Percentiles rank a stretch among this genome's conserved stretches.
phyloP scores from a whole-genome alignment of 2,113 vertebrate species.

The Sebastes schlegelii region DNA sequence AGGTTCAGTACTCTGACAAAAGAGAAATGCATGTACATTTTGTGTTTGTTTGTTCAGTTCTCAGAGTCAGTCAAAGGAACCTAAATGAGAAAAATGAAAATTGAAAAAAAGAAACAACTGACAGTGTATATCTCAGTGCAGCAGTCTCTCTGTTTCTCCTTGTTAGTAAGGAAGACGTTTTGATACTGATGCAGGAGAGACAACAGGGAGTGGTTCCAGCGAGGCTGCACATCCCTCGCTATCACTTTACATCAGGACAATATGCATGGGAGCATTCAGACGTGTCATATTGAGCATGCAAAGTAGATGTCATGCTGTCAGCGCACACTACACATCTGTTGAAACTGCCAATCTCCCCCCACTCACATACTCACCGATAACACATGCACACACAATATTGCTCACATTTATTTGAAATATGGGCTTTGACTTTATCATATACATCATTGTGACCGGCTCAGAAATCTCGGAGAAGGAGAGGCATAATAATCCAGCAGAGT shows the following conservation, averaged over 20 bases:
- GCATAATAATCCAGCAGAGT: constrained; percentile 16
- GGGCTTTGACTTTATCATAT: constrained; percentile 63
- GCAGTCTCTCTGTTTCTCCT: constrained; percentile 29
- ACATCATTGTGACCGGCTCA: constrained; percentile 45
- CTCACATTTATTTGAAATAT: constrained; percentile 68
- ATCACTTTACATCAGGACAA: constrained; percentile 73
- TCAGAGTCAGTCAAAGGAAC: constrained; percentile 33
- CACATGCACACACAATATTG: constrained; percentile 37
- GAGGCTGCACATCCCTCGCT: constrained; percentile 61
- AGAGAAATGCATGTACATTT: constrained; percentile 17
- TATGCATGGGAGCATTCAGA: constrained; percentile 72
- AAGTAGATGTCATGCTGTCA: constrained; percentile 79
- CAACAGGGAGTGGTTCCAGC: constrained; percentile 63
- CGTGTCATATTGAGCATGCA: constrained; percentile 77
- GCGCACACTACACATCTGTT: constrained; percentile 71
- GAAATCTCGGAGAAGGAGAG: constrained; percentile 30
- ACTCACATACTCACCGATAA: constrained; percentile 46
- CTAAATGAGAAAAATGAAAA: constrained; percentile 41
- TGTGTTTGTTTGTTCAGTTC: constrained; percentile 24
- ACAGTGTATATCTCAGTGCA: constrained; percentile 4
- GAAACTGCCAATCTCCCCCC: constrained; percentile 68
- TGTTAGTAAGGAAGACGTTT: constrained; percentile 49
- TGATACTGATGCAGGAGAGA: constrained; percentile 57
- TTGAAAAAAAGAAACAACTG: constrained; percentile 23
- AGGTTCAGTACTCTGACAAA: constrained; percentile 28